Evolutionary conservation across 2,113 vertebrate genomes (phyloP).

Genomic region (Brachirus orientalis): DNA sequence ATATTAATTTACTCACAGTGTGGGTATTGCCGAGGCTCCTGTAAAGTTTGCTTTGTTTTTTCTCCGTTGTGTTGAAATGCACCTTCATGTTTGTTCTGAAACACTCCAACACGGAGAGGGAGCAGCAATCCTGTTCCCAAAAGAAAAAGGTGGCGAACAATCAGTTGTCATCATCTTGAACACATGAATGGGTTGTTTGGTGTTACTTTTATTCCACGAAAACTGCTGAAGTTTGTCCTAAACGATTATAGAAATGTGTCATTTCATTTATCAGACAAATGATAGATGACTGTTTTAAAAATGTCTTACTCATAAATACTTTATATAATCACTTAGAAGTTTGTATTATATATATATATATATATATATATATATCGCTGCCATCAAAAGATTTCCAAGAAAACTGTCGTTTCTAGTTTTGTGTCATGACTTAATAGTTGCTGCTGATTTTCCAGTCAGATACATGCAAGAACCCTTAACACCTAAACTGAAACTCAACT

Average conservation of each 20-base stretch:
- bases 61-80: fast-evolving
- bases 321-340: too few species aligned
- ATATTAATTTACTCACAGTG: slow-evolving; percentile 66
- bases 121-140: slow-evolving; percentile 66
- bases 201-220: too few species aligned
- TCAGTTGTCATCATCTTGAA: neutral
- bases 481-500: slow-evolving; percentile 34
- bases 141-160: neutral
- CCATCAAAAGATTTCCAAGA: slow-evolving; percentile 50
- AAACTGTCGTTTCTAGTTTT: slow-evolving; percentile 46
- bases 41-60: neutral
- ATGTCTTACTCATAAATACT: too few species aligned
- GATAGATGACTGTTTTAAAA: neutral
- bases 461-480: neutral
- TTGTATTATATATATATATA: too few species aligned
- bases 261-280: neutral
- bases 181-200: too few species aligned
- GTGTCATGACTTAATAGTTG: slow-evolving; percentile 28
- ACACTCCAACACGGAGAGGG: slow-evolving; percentile 62
- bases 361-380: too few species aligned
- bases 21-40: neutral
- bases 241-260: too few species aligned
- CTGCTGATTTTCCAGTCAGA: slow-evolving; percentile 52
- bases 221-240: too few species aligned
- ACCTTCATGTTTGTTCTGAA: slow-evolving; percentile 5